A percentile compares a stretch with the other conserved stretches of the same genome.
phyloP scores from a whole-genome alignment of 2,888 invertebrate genomes.

The Heliconius erato region DNA sequence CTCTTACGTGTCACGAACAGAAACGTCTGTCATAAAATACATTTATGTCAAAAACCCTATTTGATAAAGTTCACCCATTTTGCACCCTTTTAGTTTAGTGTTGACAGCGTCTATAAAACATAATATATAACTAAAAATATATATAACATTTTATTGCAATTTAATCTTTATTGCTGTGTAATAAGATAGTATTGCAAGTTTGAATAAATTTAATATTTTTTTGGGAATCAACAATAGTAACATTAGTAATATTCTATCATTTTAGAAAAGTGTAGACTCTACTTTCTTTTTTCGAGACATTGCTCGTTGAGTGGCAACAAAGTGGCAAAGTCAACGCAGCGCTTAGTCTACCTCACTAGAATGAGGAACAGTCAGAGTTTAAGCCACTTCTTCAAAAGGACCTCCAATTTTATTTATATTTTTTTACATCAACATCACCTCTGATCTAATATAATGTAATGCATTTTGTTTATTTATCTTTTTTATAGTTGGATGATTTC shows the following conservation, averaged over 20 bases:
- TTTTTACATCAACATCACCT: no score
- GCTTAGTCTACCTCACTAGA: no score
- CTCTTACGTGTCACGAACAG: not conserved
- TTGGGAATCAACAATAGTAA: constrained; percentile 7
- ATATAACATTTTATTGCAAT: not conserved
- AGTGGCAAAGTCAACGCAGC: no score
- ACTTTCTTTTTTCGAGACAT: not conserved
- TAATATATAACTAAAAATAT: not conserved
- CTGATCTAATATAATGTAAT: no score
- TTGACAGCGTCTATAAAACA: constrained; percentile 30
- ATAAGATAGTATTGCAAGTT: not conserved
- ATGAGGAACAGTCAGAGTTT: no score
- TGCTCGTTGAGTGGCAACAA: not conserved
- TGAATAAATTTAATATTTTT: no score
- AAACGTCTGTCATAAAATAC: constrained; percentile 2
- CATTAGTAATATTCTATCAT: not conserved
- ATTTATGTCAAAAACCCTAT: constrained; percentile 16
- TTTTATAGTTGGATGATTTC: no score
- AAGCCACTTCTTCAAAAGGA: no score
- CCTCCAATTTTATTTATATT: no score
- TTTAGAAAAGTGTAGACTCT: not conserved
- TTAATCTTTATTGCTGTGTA: not conserved
- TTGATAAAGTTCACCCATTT: constrained; percentile 28
- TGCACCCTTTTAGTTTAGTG: constrained; percentile 36
- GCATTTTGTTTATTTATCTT: no score